Conservation (phyloP, 2,113 vertebrate species). For the Eretmochelys imbricata region DNA sequence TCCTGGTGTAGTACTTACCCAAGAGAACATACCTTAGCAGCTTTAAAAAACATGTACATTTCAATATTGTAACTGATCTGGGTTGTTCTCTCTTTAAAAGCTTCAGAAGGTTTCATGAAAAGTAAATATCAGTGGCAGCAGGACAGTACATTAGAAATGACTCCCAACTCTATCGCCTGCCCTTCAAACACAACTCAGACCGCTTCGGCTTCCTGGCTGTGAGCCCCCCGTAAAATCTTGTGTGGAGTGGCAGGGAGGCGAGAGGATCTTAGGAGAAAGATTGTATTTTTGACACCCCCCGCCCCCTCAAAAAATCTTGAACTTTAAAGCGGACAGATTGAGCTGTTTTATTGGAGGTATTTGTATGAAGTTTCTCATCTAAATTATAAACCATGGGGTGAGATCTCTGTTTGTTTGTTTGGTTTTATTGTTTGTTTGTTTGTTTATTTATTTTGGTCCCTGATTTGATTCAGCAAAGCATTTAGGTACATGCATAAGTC, state of each 20-base stretch:
- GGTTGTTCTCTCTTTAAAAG: not conserved
- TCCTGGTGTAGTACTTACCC: not conserved
- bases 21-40: not conserved
- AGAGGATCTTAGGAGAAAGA: not conserved
- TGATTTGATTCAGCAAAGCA: not conserved
- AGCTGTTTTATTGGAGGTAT: not conserved
- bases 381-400: not conserved
- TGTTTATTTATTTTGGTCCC: not conserved
- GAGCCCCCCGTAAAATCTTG: not conserved
- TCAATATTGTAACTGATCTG: fast-evolving
- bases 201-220: not conserved
- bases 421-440: too few relatives aligned
- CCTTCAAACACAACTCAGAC: not conserved
- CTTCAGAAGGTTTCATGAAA: not conserved
- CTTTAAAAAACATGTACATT: not conserved
- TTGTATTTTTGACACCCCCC: not conserved
- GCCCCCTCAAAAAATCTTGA: fast-evolving
- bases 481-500: not conserved
- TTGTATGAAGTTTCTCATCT: not conserved
- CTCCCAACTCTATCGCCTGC: not conserved
- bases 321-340: not conserved
- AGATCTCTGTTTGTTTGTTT: too few relatives aligned
- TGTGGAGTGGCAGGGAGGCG: too few relatives aligned
- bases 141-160: not conserved
- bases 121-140: not conserved